Evolutionary conservation across 2,888 invertebrate species (phyloP), one percentile per base, ranked within the genome.

Genomic region (Saturnia japonica): DNA sequence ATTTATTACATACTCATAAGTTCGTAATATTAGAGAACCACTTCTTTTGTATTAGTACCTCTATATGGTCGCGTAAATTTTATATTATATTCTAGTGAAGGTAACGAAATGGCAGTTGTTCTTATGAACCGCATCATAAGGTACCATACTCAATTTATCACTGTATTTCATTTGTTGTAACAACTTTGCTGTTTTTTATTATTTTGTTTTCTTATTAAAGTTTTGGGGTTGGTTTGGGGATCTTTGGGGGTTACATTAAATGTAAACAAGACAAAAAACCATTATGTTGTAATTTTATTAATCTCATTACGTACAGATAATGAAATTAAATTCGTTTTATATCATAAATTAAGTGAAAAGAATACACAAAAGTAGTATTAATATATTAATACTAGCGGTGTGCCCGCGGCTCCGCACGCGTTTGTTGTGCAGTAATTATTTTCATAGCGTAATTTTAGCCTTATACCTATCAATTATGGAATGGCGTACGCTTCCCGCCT

Each of bases 31-130:
- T 54, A 51, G 54, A 14, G 40, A 45, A 62, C 64, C 11, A 19
- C 34, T 47, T 60, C 34, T 25, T 45, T 57, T 71, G 57, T 51
- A 51, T 25, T 34, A 64, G 64, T 67, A 67, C 73, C 71, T 72
- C 75, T 72, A 67, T 69, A 68, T 70, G 60, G 66, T 70, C 69
- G 68, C 73, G 75, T 76, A 73, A 62, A 72, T 74, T 81, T 84
- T 75, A 82, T 78, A n/a, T n/a, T n/a, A 77, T 60, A 54, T 73
- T 71, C 60, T 72, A 76, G 77, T 83, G 80, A 82, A 82, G 74
- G 72, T 76, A 72, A 75, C 75, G 73, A 70, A 76, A 77, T 74
- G 75, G 77, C 74, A 73, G 75, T 72, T 78, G 76, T 77, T 79
- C 78, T 76, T 84, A 60, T 60, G 57, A 28, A 60, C 57, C 57